Percentiles rank a stretch among this genome's conserved stretches.
phyloP scores from a whole-genome alignment of 2,888 invertebrate species.

The Congeria kusceri region DNA sequence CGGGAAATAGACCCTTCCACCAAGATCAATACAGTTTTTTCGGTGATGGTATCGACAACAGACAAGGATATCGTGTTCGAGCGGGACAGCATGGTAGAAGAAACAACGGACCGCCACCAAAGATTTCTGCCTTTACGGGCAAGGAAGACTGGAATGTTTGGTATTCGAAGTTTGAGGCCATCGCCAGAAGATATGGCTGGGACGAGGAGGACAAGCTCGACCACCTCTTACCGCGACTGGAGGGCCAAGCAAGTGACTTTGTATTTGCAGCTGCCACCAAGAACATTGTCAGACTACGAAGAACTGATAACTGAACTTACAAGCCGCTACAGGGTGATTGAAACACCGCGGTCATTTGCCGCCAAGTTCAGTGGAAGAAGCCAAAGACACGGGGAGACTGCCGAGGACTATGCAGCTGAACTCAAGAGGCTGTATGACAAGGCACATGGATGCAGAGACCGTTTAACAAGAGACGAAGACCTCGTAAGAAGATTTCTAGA shows the following conservation, averaged over 20 bases:
- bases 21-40: no score
- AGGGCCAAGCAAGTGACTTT: constrained; percentile 45
- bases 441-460: constrained; percentile 37
- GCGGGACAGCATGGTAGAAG: no score
- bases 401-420: constrained; percentile 54
- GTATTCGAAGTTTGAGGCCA: constrained; percentile 33
- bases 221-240: constrained; percentile 35
- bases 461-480: constrained; percentile 34
- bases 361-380: constrained; percentile 39
- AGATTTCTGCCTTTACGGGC: no score
- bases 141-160: constrained; percentile 44
- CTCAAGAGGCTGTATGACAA: constrained; percentile 42
- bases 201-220: constrained; percentile 18
- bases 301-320: constrained; percentile 34
- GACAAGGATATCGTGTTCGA: no score
- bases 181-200: constrained; percentile 24
- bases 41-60: no score
- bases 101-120: no score
- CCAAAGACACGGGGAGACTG: constrained; percentile 20
- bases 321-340: constrained; percentile 43
- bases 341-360: constrained; percentile 39
- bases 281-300: constrained; percentile 7
- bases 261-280: constrained; percentile 32
- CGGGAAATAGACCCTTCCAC: no score
- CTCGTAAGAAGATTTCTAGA: constrained; percentile 38